These are phyloP conservation scores for Elaphurus davidianus DNA, from an alignment of 2,113 vertebrate species.

Conservation along the genomic window DNA sequence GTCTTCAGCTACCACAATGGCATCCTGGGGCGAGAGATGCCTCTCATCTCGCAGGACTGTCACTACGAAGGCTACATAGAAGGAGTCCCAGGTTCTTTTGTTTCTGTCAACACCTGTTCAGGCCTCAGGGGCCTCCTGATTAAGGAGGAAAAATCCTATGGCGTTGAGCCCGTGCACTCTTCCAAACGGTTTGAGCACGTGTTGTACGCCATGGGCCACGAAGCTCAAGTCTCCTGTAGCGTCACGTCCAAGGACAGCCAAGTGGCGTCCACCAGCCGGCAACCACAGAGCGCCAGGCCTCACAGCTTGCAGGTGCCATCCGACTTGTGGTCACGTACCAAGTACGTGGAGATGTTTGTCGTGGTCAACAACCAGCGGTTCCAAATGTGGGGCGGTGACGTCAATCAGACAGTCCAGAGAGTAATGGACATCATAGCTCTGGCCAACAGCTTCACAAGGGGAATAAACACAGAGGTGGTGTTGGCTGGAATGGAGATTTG, in stretches of 20 bases:
- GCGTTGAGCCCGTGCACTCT: slow-evolving; percentile 57
- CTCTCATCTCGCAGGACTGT: slow-evolving; percentile 35
- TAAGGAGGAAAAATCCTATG: slow-evolving; percentile 50
- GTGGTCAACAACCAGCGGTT: slow-evolving; percentile 72
- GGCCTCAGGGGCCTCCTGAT: slow-evolving; percentile 75
- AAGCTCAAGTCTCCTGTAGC: not conserved
- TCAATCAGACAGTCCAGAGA: slow-evolving; percentile 29
- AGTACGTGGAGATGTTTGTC: slow-evolving; percentile 71
- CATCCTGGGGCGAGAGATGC: not conserved
- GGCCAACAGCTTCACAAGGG: slow-evolving; percentile 67
- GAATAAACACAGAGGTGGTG: slow-evolving; percentile 60
- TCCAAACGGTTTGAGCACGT: slow-evolving; percentile 51
- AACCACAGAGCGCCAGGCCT: not conserved
- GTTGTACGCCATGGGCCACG: slow-evolving; percentile 33
- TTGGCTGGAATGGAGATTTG: slow-evolving; percentile 71
- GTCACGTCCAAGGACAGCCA: slow-evolving; percentile 2
- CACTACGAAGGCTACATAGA: slow-evolving; percentile 73
- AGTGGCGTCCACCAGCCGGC: not conserved
- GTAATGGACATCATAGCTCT: slow-evolving; percentile 64
- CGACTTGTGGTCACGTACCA: not conserved
- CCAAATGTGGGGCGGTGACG: slow-evolving; percentile 49
- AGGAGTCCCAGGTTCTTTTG: slow-evolving; percentile 39
- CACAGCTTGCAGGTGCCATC: not conserved
- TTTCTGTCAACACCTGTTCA: slow-evolving; percentile 64
- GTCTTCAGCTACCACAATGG: slow-evolving; percentile 43